Evolutionary conservation across 2,888 invertebrate species (phyloP), one percentile per base, ranked within the genome.

Genomic region (Carcina quercana): DNA sequence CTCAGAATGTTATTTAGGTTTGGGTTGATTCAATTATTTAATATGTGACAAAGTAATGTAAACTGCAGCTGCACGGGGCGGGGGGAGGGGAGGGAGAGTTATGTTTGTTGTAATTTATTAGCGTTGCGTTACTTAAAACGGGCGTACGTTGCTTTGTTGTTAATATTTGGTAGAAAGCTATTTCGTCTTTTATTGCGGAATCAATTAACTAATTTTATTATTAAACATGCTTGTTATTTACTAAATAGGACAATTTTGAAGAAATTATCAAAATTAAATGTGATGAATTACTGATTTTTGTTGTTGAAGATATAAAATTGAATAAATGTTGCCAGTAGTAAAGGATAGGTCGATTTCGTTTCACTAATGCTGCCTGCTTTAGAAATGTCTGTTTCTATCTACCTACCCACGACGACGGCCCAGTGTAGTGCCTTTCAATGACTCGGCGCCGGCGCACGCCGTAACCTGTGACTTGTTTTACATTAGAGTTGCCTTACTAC

Each of bases 401-500:
- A 26, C 17, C 13, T 21, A 30, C 25, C 31, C 35, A 19, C 13
- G 17, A n/a, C n/a, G 13, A 10, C 19, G 14, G 15, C 31, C 31
- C 25, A 47, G 44, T 52, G 48, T 52, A 25, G 41, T 46, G 48
- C 50, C 43, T 43, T 42, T 30, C 27, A 11, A 21, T 25, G 33
- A 30, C 32, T 30, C 29, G 34, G 35, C 32, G 32, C 32, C 25
- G 13, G 30, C 37, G 28, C 35, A 20, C 35, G 30, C 30, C 34
- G 34, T n/a, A 32, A 30, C 30, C 29, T 31, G n/a, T n/a, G n/a
- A 35, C 26, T 35, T 42, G 32, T 49, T 43, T 11, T 12, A 43
- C 45, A 47, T 36, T 60, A 52, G 43, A 40, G 43, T 53, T 57
- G 58, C 58, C 58, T 58, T 60, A 57, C 31, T n/a, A n/a, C n/a